Evolutionary conservation across 1,140 invertebrate genomes (phyloP).

Genomic region (Idris sp.): DNA sequence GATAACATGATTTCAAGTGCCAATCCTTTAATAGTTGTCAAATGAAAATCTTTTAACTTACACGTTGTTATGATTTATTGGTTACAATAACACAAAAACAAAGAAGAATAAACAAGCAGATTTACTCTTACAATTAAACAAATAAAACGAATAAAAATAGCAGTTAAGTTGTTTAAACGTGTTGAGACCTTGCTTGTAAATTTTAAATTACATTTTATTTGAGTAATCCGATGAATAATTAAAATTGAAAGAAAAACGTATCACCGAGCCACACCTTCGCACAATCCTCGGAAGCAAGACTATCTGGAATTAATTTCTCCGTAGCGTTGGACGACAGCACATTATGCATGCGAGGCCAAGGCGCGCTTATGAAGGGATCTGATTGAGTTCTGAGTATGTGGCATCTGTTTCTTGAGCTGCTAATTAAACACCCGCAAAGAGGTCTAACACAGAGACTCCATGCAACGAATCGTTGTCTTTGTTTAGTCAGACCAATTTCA

Average conservation of each 20-base stretch:
- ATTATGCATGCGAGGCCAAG: conserved; percentile 75
- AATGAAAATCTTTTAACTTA: conserved; percentile 23
- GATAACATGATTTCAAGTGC: conserved; percentile 72
- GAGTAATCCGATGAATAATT: conserved; percentile 26
- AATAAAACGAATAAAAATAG: too few species aligned
- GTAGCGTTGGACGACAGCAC: conserved; percentile 63
- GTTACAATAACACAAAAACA: not conserved
- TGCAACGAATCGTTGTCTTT: conserved; percentile 17
- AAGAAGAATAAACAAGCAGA: not conserved
- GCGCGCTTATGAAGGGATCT: conserved; percentile 77
- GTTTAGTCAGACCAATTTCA: not conserved
- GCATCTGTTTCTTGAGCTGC: conserved; percentile 76
- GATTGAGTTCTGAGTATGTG: conserved; percentile 78
- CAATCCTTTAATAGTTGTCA: conserved; percentile 52
- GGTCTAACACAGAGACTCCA: conserved; percentile 61
- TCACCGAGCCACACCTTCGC: conserved; percentile 47
- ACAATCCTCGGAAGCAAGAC: conserved; percentile 59
- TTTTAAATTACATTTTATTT: conserved; percentile 4
- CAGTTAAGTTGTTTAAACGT: too few species aligned
- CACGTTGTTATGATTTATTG: conserved; percentile 12
- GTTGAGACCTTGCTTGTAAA: too few species aligned
- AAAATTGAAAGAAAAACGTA: conserved; percentile 28
- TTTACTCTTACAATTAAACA: too few species aligned
- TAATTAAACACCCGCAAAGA: conserved; percentile 77
- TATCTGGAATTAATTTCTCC: conserved; percentile 62